Percentiles rank a stretch among this genome's conserved stretches.
These are phyloP conservation scores for Falco naumanni DNA, from an alignment of 2,797 vertebrate genomes.

Conservation along the genomic window DNA sequence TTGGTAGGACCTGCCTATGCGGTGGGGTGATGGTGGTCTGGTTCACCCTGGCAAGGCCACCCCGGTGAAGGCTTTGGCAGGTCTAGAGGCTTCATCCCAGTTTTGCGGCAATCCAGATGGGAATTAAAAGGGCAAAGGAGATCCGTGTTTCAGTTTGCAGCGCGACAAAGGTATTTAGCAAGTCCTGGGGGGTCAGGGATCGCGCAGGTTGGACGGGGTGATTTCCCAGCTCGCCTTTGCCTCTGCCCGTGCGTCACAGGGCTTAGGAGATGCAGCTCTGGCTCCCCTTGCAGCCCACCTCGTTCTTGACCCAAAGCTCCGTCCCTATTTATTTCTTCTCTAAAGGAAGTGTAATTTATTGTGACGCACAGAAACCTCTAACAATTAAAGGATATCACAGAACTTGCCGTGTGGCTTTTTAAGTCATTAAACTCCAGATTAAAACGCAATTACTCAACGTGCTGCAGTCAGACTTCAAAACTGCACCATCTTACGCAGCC, in stretches of 20 bases:
- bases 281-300: background rate
- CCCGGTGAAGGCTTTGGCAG: background rate
- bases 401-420: background rate
- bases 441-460: background rate
- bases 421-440: background rate
- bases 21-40: background rate
- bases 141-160: background rate
- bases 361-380: background rate
- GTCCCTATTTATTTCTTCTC: background rate
- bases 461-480: background rate
- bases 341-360: background rate
- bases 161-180: rapidly evolving
- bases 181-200: background rate
- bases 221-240: background rate
- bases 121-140: background rate
- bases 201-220: background rate
- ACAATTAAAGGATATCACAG: background rate
- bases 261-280: background rate
- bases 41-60: background rate
- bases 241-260: background rate
- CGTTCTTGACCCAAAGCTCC: background rate
- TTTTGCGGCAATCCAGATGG: rapidly evolving
- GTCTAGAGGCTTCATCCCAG: rapidly evolving
- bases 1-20: background rate
- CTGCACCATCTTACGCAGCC: background rate